Evolutionary conservation across 2,797 vertebrate species (phyloP), one percentile per base, ranked within the genome.

Genomic region (Syncerus caffer): DNA sequence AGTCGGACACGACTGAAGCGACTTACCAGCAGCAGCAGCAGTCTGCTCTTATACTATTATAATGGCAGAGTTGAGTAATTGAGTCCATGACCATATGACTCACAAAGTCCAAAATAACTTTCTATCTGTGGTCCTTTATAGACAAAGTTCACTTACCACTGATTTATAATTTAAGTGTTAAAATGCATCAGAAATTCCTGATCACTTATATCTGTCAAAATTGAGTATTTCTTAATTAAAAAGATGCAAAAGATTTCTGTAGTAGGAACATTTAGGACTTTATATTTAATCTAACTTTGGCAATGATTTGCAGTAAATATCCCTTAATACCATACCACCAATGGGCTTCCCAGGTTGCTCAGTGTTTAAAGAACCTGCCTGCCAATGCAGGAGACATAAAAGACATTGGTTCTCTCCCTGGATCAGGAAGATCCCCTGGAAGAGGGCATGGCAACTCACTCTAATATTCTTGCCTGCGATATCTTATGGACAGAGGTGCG

Each of bases 211-310:
- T 7, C 51, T 42, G 1, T 85, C 23, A 94, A 90, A 58, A 71
- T 7, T 51, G 6, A 62, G 2, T 51, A 6, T 42, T 79, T 92
- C 29, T 94, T 80, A 86, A 42, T 79, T 84, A 92, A 82, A 86
- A 64, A n/a, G 16, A 85, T 51, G n/a, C 4, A 80, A 53, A 34
- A 58, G 17, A 42, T 67, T 53, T 91, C 79, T 74, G 16, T 74
- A 79, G 31, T 74, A 53, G 17, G 14, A 45, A 93, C 7, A 79
- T 38, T 78, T 82, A 55, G 38, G 95, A 62, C 85, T 85, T 93
- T 87, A 85, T 55, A 84, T 94, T 76, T 55, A 85, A n/a, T 38
- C 12, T 83, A 64, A 92, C 90, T 94, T 96, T 89, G 23, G 34
- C 23, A 74, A 34, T 74, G 17, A 76, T 16, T 74, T 85, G 2